Evolutionary conservation across 2,797 vertebrate genomes (phyloP).

Genomic region (Xerus rutilus): DNA sequence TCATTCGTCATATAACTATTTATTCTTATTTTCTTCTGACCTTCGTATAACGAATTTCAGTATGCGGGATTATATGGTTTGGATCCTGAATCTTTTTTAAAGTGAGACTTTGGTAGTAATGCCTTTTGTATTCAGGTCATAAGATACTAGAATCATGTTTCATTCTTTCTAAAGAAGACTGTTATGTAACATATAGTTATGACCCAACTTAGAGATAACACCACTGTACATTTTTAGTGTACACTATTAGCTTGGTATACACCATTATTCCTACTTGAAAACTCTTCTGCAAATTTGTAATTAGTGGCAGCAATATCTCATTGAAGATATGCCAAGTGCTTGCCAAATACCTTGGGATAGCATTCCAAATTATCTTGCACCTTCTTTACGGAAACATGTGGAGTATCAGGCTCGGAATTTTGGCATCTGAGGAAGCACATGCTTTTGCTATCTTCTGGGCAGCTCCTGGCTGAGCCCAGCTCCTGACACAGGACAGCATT

Average conservation of each 20-base stretch:
- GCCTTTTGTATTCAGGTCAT: background rate
- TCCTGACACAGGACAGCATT: background rate
- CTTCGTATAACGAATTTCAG: conserved; percentile 37
- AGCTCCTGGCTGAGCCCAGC: background rate
- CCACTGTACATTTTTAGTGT: background rate
- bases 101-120: background rate
- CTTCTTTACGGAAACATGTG: background rate
- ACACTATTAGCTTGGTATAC: background rate
- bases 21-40: background rate
- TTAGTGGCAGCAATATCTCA: background rate
- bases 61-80: background rate
- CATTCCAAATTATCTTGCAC: background rate
- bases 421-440: background rate
- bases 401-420: background rate
- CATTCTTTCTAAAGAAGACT: background rate
- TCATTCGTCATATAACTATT: background rate
- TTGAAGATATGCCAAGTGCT: background rate
- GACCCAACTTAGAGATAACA: background rate
- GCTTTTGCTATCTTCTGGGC: background rate
- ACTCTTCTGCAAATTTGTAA: background rate
- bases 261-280: background rate
- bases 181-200: background rate
- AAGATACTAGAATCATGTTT: background rate
- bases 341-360: background rate
- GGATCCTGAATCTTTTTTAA: background rate